phyloP scores from a whole-genome alignment of 1,140 invertebrate genomes.

The Lasioglossum baleicum region DNA sequence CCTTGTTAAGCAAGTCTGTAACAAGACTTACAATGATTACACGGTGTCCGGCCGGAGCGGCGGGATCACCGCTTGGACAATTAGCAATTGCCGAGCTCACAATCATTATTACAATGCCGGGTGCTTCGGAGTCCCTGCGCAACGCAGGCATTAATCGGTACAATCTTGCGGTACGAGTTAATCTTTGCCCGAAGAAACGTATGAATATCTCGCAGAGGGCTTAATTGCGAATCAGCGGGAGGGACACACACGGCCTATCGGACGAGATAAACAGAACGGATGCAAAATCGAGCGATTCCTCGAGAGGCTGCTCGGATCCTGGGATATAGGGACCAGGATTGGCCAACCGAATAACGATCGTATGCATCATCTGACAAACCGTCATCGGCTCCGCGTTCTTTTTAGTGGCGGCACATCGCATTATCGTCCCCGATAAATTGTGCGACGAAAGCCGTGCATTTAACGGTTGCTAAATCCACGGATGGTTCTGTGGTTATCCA shows the following conservation, averaged over 20 bases:
- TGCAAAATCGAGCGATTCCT: not conserved
- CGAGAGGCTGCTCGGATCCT: not conserved
- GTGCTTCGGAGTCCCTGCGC: not conserved
- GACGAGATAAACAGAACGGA: not conserved
- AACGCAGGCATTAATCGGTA: not conserved
- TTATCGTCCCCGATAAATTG: too few relatives aligned
- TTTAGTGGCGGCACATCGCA: not conserved
- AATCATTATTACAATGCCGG: not conserved
- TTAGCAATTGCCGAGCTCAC: not conserved
- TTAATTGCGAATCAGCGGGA: constrained; percentile 5
- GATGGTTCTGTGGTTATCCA: not conserved
- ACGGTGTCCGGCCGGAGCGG: not conserved
- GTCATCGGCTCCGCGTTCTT: not conserved
- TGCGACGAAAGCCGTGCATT: too few relatives aligned
- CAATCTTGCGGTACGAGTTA: not conserved
- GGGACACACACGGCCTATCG: not conserved
- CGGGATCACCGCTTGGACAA: not conserved
- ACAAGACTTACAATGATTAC: not conserved
- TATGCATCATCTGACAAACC: not conserved
- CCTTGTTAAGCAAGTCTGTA: not conserved
- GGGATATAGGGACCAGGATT: not conserved
- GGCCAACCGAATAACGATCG: constrained; percentile 17
- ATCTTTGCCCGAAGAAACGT: not conserved
- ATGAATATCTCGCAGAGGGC: not conserved
- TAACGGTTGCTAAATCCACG: not conserved